Percentiles rank a stretch among this genome's conserved stretches.
phyloP scores from a whole-genome alignment of 2,888 invertebrate genomes.

The Agonum fuliginosum region DNA sequence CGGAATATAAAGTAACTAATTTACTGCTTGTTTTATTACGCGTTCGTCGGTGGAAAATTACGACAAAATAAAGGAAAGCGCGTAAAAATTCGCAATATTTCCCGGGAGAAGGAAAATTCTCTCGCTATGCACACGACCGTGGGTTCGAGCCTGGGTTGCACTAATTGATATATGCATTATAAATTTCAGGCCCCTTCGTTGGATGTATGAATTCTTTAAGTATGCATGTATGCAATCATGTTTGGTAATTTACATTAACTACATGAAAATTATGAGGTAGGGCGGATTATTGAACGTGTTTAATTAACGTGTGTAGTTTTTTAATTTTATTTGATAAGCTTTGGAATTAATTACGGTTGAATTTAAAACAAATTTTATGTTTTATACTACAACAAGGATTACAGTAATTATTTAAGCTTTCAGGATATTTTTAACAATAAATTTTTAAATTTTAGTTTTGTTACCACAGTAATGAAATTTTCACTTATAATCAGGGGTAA shows the following conservation, averaged over 20 bases:
- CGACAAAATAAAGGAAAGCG: slow-evolving; percentile 55
- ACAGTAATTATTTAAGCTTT: too few relatives aligned
- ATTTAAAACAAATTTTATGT: too few relatives aligned
- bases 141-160: slow-evolving; percentile 6
- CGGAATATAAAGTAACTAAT: slow-evolving; percentile 57
- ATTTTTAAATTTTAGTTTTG: too few relatives aligned
- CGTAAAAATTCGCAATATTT: slow-evolving; percentile 58
- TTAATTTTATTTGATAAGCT: too few relatives aligned
- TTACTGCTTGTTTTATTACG: slow-evolving; percentile 54
- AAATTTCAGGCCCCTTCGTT: slow-evolving; percentile 55
- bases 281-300: neutral
- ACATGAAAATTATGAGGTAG: slow-evolving; percentile 3
- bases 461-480: too few relatives aligned
- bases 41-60: slow-evolving; percentile 49
- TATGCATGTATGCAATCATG: slow-evolving; percentile 61
- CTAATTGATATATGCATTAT: slow-evolving; percentile 64
- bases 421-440: too few relatives aligned
- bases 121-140: neutral
- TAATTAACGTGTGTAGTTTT: too few relatives aligned
- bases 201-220: slow-evolving; percentile 53
- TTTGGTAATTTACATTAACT: slow-evolving; percentile 57
- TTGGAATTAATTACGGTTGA: neutral
- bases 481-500: too few relatives aligned
- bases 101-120: slow-evolving; percentile 36
- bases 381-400: too few relatives aligned